These are phyloP conservation scores for Thecophora atra DNA, from an alignment of 2,888 invertebrate genomes.

Conservation along the genomic window DNA sequence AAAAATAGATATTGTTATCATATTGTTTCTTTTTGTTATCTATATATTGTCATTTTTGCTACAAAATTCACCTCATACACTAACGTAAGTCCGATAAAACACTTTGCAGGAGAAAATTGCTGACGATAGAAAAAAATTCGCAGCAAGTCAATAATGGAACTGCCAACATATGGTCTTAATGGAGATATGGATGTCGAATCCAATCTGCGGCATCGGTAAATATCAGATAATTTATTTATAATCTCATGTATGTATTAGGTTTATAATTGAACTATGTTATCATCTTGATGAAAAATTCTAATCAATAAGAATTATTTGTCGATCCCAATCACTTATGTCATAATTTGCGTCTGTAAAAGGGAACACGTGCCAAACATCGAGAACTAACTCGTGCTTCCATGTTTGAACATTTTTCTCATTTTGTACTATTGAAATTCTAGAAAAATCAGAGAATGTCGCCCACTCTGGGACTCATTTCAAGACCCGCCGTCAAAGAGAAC, in stretches of 20 bases:
- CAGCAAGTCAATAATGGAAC: slow-evolving; percentile 4
- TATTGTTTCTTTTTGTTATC: too few species aligned
- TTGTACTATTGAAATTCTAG: slow-evolving; percentile 36
- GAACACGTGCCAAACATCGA: too few species aligned
- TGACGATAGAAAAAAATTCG: neutral
- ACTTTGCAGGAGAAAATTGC: neutral
- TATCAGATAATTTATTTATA: neutral
- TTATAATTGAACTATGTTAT: too few species aligned
- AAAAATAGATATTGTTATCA: too few species aligned
- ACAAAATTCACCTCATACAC: too few species aligned
- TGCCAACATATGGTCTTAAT: neutral
- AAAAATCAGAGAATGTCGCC: slow-evolving; percentile 57
- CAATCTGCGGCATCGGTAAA: slow-evolving; percentile 27
- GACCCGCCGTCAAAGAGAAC: slow-evolving; percentile 75
- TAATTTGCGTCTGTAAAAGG: too few species aligned
- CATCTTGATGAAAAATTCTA: too few species aligned
- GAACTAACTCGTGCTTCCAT: too few species aligned
- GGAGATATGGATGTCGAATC: slow-evolving; percentile 10
- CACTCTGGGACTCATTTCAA: slow-evolving; percentile 84
- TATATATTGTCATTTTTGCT: too few species aligned
- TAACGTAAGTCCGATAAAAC: neutral
- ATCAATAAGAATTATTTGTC: too few species aligned
- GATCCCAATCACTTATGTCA: too few species aligned
- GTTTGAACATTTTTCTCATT: neutral
- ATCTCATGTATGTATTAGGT: too few species aligned